Evolutionary conservation across 2,113 vertebrate genomes (phyloP).

Genomic region (Silurus meridionalis): DNA sequence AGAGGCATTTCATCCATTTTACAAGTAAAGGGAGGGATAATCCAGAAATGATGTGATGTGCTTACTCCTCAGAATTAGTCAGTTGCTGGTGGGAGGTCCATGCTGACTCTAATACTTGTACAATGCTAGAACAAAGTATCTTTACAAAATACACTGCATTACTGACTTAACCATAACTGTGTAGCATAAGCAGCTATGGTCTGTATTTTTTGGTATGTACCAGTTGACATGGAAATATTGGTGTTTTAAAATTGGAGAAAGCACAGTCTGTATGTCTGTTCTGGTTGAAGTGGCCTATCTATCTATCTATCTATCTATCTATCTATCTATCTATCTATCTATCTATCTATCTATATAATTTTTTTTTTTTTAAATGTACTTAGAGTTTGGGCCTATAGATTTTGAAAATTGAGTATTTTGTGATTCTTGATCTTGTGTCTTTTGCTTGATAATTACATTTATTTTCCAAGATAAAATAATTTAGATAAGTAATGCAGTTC

Average conservation of each 20-base stretch:
- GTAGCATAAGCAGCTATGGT: not conserved
- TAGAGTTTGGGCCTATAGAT: not conserved
- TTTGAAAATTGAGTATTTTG: not conserved
- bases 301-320: too few species aligned
- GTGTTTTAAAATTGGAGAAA: conserved; percentile 6
- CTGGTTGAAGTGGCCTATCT: conserved; percentile 20
- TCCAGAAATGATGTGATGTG: not conserved
- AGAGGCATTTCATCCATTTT: not conserved
- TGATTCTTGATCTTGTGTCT: not conserved
- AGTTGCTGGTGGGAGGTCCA: not conserved
- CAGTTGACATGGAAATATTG: not conserved
- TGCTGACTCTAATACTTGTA: not conserved
- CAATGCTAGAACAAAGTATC: not conserved
- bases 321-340: too few species aligned
- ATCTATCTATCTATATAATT: too few species aligned
- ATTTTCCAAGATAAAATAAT: not conserved
- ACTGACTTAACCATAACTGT: not conserved
- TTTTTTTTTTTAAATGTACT: conserved; percentile 10
- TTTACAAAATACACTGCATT: not conserved
- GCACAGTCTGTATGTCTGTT: not conserved
- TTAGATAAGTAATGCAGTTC: not conserved
- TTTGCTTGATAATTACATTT: not conserved
- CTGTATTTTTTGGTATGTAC: not conserved
- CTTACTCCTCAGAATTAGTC: not conserved
- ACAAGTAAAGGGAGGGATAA: not conserved